These are phyloP conservation scores for Pristiophorus japonicus DNA, from an alignment of 2,113 vertebrate genomes.

Conservation along the genomic window DNA sequence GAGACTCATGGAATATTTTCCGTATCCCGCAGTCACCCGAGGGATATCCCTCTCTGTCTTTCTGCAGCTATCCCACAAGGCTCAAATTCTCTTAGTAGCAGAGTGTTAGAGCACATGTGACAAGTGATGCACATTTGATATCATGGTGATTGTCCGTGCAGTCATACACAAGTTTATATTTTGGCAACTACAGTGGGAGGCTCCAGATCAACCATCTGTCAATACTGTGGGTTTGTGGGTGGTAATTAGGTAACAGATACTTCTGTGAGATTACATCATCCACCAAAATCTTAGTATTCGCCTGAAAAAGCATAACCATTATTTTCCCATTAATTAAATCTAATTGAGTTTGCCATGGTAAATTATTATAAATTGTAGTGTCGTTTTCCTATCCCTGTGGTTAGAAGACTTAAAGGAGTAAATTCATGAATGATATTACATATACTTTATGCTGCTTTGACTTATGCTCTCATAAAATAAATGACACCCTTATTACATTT, in stretches of 20 bases:
- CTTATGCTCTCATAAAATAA: neutral
- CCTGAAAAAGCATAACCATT: neutral
- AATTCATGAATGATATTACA: neutral
- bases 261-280: constrained; percentile 2
- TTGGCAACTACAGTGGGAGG: constrained; percentile 9
- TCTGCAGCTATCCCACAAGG: neutral
- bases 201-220: neutral
- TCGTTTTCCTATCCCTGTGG: neutral
- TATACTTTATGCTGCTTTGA: neutral
- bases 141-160: neutral
- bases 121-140: neutral
- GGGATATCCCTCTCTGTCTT: too few species aligned
- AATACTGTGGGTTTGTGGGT: neutral
- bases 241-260: neutral
- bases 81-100: constrained; percentile 9
- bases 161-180: neutral
- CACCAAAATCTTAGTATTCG: constrained; percentile 4
- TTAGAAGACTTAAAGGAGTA: neutral
- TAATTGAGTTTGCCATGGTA: neutral
- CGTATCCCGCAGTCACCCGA: neutral
- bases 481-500: neutral
- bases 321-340: neutral
- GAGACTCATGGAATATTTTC: constrained; percentile 22
- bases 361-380: neutral
- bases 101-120: neutral